Conservation (phyloP, 2,888 invertebrate genomes). For the Aethes cnicana region DNA sequence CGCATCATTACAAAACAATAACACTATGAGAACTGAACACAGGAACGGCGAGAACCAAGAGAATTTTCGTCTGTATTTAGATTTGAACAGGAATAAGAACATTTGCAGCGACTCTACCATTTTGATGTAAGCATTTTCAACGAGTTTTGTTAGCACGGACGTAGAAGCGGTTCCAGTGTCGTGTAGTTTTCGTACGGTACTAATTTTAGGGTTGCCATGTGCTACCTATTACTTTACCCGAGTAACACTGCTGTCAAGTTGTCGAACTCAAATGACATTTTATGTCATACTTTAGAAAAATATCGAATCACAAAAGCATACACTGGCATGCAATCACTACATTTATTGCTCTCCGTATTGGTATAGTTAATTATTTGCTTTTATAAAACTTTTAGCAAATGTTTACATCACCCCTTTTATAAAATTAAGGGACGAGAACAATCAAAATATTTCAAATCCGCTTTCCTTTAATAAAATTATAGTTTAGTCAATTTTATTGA, state of each 20-base stretch:
- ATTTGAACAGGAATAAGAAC: constrained; percentile 93
- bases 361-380: no score
- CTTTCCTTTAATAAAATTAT: no score
- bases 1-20: constrained; percentile 79
- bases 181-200: constrained; percentile 79
- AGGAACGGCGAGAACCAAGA: constrained; percentile 76
- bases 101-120: constrained; percentile 92
- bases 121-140: constrained; percentile 84
- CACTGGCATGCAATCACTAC: no score
- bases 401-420: no score
- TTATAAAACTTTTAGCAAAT: no score
- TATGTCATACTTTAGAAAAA: constrained; percentile 1
- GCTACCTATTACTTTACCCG: constrained; percentile 13
- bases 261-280: not conserved
- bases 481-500: no score
- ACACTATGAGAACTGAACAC: constrained; percentile 79
- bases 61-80: constrained; percentile 91
- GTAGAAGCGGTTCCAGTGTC: constrained; percentile 70
- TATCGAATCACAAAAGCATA: no score
- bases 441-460: no score
- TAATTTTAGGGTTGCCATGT: constrained; percentile 61
- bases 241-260: constrained; percentile 11
- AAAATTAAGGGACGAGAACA: no score
- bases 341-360: no score
- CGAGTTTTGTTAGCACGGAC: constrained; percentile 74